These are phyloP conservation scores for Pararge aegeria DNA, from an alignment of 1,140 invertebrate genomes.

Conservation along the genomic window DNA sequence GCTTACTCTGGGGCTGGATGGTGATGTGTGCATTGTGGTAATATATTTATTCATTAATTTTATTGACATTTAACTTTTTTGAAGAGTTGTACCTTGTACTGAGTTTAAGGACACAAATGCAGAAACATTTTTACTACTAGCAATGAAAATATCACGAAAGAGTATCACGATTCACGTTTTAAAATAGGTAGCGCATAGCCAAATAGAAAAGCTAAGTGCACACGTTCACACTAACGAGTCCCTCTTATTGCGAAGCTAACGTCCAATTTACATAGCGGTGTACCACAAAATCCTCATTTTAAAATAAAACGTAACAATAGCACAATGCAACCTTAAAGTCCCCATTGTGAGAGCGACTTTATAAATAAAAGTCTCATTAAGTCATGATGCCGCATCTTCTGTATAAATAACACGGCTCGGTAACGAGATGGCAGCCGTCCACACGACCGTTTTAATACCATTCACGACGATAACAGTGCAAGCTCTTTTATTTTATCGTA, in stretches of 20 bases:
- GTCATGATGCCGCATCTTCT: slow-evolving; percentile 53
- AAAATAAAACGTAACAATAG: slow-evolving; percentile 73
- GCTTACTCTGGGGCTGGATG: too few relatives aligned
- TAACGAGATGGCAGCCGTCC: slow-evolving; percentile 51
- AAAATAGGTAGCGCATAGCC: slow-evolving; percentile 22
- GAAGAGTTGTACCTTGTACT: too few relatives aligned
- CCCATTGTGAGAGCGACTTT: slow-evolving; percentile 63
- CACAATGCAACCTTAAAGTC: slow-evolving; percentile 70
- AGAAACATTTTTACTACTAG: too few relatives aligned
- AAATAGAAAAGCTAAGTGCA: slow-evolving; percentile 38
- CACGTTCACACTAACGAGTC: slow-evolving; percentile 50
- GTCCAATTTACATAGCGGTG: slow-evolving; percentile 69
- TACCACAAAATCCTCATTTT: slow-evolving; percentile 63
- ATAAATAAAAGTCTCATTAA: slow-evolving; percentile 77
- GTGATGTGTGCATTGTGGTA: too few relatives aligned
- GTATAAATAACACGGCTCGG: slow-evolving; percentile 52
- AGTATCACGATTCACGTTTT: slow-evolving; percentile 8
- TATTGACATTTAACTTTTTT: too few relatives aligned
- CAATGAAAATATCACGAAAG: neutral
- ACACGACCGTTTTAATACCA: slow-evolving; percentile 28
- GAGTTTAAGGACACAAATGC: too few relatives aligned
- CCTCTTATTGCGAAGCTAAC: slow-evolving; percentile 51
- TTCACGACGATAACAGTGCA: slow-evolving; percentile 25
- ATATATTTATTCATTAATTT: too few relatives aligned
- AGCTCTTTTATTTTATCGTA: slow-evolving; percentile 25